These are phyloP conservation scores for Drosophila eugracilis DNA, from an alignment of 1,140 invertebrate species.

Conservation along the genomic window DNA sequence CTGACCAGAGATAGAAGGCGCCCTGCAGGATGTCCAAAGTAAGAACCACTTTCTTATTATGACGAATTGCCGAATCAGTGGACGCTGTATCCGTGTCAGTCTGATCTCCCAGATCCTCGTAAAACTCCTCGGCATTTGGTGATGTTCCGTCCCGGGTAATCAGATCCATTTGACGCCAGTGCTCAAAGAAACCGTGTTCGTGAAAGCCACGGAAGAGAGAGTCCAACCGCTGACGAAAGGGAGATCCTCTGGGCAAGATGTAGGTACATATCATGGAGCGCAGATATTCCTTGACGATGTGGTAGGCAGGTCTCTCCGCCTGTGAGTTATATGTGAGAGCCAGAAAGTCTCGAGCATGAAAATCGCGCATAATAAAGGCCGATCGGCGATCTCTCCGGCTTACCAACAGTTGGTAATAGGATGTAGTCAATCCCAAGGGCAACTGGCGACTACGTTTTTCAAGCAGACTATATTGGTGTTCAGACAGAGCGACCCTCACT, in stretches of 20 bases:
- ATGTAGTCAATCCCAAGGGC: constrained; percentile 18
- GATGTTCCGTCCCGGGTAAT: constrained; percentile 25
- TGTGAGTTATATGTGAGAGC: constrained; percentile 60
- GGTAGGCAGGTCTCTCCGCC: constrained; percentile 60
- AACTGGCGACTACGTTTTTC: constrained; percentile 10
- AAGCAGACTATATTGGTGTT: constrained; percentile 44
- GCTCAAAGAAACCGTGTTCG: constrained; percentile 68
- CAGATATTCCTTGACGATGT: constrained; percentile 75
- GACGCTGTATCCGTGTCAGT: constrained; percentile 34
- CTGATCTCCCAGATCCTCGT: constrained; percentile 61
- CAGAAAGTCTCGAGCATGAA: constrained; percentile 65
- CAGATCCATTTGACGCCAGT: constrained; percentile 64
- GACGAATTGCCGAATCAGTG: constrained; percentile 3
- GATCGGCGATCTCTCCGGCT: constrained; percentile 23
- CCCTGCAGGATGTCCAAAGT: constrained; percentile 69
- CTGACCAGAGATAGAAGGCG: constrained; percentile 66
- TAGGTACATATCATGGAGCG: constrained; percentile 72
- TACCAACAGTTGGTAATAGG: constrained; percentile 41
- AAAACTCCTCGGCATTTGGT: constrained; percentile 59
- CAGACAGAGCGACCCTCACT: constrained; percentile 39
- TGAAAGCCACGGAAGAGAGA: constrained; percentile 49
- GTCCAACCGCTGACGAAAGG: constrained; percentile 74
- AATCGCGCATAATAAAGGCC: constrained; percentile 67
- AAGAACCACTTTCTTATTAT: constrained; percentile 60
- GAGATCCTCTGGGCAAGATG: constrained; percentile 65